Evolutionary conservation across 2,113 vertebrate species (phyloP), one percentile per base, ranked within the genome.

Genomic region (Platysternon megacephalum): DNA sequence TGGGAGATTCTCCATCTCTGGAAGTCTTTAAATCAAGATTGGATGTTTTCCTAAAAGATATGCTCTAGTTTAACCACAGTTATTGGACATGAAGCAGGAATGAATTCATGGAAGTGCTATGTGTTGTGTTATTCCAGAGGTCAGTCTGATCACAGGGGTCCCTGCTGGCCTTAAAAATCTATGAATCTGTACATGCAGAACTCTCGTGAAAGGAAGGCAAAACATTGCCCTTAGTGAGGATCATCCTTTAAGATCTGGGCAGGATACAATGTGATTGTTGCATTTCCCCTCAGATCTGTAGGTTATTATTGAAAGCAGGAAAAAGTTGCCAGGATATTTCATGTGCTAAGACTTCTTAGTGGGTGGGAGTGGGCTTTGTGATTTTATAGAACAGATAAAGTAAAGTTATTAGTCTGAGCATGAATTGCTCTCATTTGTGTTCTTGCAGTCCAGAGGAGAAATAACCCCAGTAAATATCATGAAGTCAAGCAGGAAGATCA

Each of bases 291-390:
- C 65, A 82, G 10, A 51, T 55, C 85, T 6, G 84, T 94, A 94
- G 88, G 68, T 58, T 91, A 74, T 89, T 97, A 85, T 87, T 86
- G 68, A 93, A 97, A 96, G 24, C 26, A 90, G 61, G 76, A 88
- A 95, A 96, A 90, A 35, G 12, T 86, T 83, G 72, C 21, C 72
- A 78, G 85, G 16, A 80, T 80, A 46, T 80, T 49, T 49, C 14
- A 24, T 35, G 12, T 9, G 48, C 61, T 39, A 74, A 83, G 22
- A 61, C 24, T 83, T n/a, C 2, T 53, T 81, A 79, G 11, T 48
- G 51, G 46, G 52, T 28, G 72, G 49, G n/a, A 35, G 46, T 74
- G 29, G n/a, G 65, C 79, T 82, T 42, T n/a, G 29, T 53, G 58
- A 84, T 72, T 96, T 93, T 93, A 84, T 79, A 74, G 90, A 88